A percentile compares a stretch with the other conserved stretches of the same genome.
Evolutionary conservation across 2,797 vertebrate genomes (phyloP).

Genomic region (Rhabdomys pumilio): DNA sequence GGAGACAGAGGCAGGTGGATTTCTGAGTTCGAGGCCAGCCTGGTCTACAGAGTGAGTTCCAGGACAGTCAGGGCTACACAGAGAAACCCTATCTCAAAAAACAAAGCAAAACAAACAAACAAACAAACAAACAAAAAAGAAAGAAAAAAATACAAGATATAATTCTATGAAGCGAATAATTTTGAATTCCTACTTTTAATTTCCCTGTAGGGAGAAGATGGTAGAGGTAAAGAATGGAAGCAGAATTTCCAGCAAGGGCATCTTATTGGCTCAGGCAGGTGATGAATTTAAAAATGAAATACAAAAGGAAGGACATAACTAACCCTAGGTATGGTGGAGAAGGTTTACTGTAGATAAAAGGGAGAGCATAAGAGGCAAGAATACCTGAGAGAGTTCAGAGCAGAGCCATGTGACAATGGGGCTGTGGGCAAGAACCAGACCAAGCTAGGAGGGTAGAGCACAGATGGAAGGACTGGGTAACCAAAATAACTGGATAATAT

Average conservation of each 20-base stretch:
- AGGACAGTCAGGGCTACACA: too few species aligned
- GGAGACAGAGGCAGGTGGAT: too few species aligned
- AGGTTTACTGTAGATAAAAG: background rate
- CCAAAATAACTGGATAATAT: too few species aligned
- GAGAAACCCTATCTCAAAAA: too few species aligned
- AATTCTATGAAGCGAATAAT: slow-evolving; percentile 16
- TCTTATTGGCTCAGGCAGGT: background rate
- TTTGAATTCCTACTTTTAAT: slow-evolving; percentile 20
- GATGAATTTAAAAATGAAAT: background rate
- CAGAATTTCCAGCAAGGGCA: background rate
- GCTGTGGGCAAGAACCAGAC: background rate
- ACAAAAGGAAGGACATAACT: background rate
- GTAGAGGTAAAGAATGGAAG: background rate
- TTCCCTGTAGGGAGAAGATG: background rate
- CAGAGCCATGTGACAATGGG: background rate
- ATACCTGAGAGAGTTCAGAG: background rate
- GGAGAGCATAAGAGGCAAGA: background rate
- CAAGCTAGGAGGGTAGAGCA: background rate
- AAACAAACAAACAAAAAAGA: background rate
- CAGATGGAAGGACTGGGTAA: background rate
- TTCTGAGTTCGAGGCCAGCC: too few species aligned
- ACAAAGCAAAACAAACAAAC: too few species aligned
- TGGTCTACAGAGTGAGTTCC: too few species aligned
- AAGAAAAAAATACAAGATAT: background rate
- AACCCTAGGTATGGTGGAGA: background rate